These are phyloP conservation scores for Oryzias celebensis DNA, from an alignment of 2,113 vertebrate genomes.

Conservation along the genomic window DNA sequence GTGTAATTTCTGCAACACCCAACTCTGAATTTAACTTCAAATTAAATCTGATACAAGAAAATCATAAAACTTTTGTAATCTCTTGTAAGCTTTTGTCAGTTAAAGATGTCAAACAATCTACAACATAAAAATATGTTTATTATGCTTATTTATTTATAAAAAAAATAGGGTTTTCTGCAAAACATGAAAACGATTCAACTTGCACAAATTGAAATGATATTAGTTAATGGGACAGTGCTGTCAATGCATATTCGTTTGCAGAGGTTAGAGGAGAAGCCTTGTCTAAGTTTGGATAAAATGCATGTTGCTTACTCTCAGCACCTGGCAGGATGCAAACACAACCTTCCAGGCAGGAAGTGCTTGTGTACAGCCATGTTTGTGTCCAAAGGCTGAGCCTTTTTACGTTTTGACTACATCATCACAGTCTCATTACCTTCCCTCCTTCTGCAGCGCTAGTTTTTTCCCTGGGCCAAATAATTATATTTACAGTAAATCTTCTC, in stretches of 20 bases:
- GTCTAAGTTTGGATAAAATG: conserved; percentile 33
- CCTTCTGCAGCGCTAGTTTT: conserved; percentile 20
- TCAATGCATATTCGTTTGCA: conserved; percentile 10
- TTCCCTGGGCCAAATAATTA: conserved; percentile 12
- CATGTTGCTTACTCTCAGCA: conserved; percentile 24
- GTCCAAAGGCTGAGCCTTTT: conserved; percentile 3
- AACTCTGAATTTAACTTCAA: no score
- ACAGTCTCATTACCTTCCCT: conserved; percentile 19
- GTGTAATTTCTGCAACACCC: no score
- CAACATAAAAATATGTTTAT: no score
- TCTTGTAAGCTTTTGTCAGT: no score
- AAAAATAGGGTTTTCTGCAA: no score
- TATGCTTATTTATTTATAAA: no score
- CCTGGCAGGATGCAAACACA: conserved; percentile 37
- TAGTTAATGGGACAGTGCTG: conserved; percentile 33
- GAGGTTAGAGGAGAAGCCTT: conserved; percentile 37
- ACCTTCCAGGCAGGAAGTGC: conserved; percentile 9
- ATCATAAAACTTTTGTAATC: no score
- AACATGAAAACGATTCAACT: no score
- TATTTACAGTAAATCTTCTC: neutral
- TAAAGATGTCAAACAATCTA: no score
- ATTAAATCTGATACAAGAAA: no score
- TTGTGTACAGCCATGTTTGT: conserved; percentile 1
- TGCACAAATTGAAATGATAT: conserved; percentile 21
- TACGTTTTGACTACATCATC: conserved; percentile 26